These are phyloP conservation scores for Ectropis crepuscularia DNA, from an alignment of 2,888 invertebrate genomes.

Conservation along the genomic window DNA sequence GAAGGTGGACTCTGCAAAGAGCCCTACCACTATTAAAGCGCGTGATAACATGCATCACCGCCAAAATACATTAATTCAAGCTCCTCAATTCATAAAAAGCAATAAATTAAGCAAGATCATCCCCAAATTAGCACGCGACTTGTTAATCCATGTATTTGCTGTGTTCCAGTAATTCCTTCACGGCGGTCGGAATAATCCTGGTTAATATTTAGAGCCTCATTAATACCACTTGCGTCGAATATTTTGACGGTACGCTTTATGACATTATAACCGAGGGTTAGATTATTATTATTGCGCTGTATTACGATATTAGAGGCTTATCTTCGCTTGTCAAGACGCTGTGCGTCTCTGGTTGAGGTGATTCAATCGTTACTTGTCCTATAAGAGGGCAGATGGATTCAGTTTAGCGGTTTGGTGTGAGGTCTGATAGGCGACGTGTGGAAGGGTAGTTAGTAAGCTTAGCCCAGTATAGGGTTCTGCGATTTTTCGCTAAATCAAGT, in stretches of 20 bases:
- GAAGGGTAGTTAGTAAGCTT: too few species aligned
- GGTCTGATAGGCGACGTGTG: too few species aligned
- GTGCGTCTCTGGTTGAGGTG: constrained; percentile 7
- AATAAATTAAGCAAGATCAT: background rate
- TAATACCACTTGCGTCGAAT: constrained; percentile 40
- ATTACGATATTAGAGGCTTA: constrained; percentile 19
- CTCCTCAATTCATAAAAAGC: background rate
- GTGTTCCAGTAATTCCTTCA: constrained; percentile 29
- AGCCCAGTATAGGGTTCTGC: too few species aligned
- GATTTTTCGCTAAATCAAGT: too few species aligned
- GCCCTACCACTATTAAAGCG: too few species aligned
- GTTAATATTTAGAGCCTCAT: constrained; percentile 41
- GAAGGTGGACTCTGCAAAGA: too few species aligned
- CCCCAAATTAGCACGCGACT: background rate
- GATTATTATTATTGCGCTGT: constrained; percentile 22
- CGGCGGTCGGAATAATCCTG: constrained; percentile 34
- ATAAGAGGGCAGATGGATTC: too few species aligned
- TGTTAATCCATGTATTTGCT: constrained; percentile 13
- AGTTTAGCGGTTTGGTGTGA: too few species aligned
- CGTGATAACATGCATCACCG: too few species aligned
- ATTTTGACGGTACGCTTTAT: constrained; percentile 36
- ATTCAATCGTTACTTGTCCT: background rate
- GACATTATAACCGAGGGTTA: constrained; percentile 19
- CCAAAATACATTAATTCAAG: background rate
- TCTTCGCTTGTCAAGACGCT: constrained; percentile 16